Evolutionary conservation across 2,888 invertebrate genomes (phyloP), one percentile per base, ranked within the genome.

Genomic region (Aromia moschata): DNA sequence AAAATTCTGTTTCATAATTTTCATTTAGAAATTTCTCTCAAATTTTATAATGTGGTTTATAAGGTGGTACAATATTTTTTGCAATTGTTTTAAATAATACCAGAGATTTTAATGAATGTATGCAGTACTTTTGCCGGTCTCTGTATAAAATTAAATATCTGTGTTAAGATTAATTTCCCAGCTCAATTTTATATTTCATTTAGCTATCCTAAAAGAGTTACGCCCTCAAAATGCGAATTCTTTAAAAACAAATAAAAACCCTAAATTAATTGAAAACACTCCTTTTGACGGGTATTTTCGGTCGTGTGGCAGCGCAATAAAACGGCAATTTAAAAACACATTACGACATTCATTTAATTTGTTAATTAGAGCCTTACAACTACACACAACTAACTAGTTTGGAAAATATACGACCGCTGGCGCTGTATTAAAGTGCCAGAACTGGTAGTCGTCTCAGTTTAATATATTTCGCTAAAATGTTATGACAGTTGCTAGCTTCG

Each of bases 401-500:
- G 53, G 56, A 58, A 43, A 56, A 56, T 62, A 56, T 58, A 62
- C 62, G 53, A 47, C 47, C 41, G 55, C 52, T 36, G 56, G 45
- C 41, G 55, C 52, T 36, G 56, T 52, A 56, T 62, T 58, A 52
- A 40, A 52, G 40, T 41, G 52, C 12, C 52, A 17, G 46, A 43
- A 52, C 46, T 52, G 25, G 46, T 43, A 56, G 51, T 56, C 56
- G 56, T 60, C 49, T 47, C 46, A 53, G 54, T 62, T 60, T 59
- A 58, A 56, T 61, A 56, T 47, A 40, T 44, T 62, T 56, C 30
- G 47, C 41, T 55, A 53, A 61, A 59, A 66, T 62, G 63, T 64
- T 64, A 62, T 66, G 63, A 66, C 66, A 66, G 60, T 62, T 62
- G 56, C 51, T 55, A 58, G 61, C 54, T 47, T 53, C 49, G 45